Percentiles rank a stretch among this genome's conserved stretches.
phyloP scores from a whole-genome alignment of 2,888 invertebrate genomes.

The Ophion obscuratus region DNA sequence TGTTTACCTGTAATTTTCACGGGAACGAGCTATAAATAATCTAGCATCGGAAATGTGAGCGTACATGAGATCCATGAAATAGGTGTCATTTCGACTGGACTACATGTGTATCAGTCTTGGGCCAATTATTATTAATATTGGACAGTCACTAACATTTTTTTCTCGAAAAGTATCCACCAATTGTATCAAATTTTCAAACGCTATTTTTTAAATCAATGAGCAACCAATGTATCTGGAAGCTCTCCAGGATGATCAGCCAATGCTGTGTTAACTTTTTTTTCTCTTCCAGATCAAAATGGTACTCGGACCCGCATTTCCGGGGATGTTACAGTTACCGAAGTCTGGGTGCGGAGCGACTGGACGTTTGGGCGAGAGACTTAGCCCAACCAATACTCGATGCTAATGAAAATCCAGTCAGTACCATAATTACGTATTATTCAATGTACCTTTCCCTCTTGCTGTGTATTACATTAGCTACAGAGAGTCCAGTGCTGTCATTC shows the following conservation, averaged over 20 bases:
- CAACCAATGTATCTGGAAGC: not conserved
- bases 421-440: not conserved
- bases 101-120: too few species aligned
- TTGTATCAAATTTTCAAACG: too few species aligned
- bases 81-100: too few species aligned
- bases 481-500: too few species aligned
- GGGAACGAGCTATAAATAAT: too few species aligned
- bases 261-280: conserved; percentile 34
- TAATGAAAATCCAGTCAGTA: conserved; percentile 82
- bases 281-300: conserved; percentile 89
- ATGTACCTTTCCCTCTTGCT: not conserved
- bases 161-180: too few species aligned
- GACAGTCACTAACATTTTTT: too few species aligned
- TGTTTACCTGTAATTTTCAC: too few species aligned
- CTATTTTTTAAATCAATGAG: not conserved
- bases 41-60: too few species aligned
- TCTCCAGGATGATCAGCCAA: not conserved
- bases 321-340: conserved; percentile 90
- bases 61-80: too few species aligned
- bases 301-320: conserved; percentile 87
- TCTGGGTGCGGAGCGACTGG: conserved; percentile 84
- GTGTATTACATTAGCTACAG: too few species aligned
- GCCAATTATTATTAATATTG: too few species aligned
- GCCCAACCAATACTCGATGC: conserved; percentile 85
- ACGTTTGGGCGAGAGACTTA: conserved; percentile 85